Evolutionary conservation across 2,113 vertebrate species (phyloP), one percentile per base, ranked within the genome.

Genomic region (Psammodynastes pulverulentus): DNA sequence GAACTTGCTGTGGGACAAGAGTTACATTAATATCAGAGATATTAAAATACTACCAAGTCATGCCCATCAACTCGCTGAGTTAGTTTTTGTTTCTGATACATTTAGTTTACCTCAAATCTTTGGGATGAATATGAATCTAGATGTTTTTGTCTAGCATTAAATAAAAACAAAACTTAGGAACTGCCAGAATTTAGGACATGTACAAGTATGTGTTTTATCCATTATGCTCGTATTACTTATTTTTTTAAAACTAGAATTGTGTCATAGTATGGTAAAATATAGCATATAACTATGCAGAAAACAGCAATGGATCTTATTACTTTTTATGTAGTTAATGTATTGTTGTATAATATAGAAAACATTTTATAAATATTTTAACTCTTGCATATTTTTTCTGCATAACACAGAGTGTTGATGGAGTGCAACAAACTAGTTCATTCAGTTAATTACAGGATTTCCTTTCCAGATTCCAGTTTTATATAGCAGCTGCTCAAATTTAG

Each of bases 401-500:
- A 24, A 7, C 12, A 1, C 0, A 89, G 54, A 86, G 46, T 10
- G 0, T 1, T 85, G n/a, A 58, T 52, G 12, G 6, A 88, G 10
- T 85, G 5, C 17, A 84, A 84, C 39, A 91, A 88, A 23, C 2
- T 92, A 4, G 72, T 92, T 51, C 87, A 7, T 52, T 91, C 52
- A 95, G 87, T 96, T 94, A 94, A 90, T 56, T 94, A 58, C 89
- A 92, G 58, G 53, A 90, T 94, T 94, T 88, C 24, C 1, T 0
- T 96, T 96, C 95, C 93, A 94, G 89, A 95, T 84, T 94, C 95
- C 86, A 93, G 90, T 94, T 90, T 79, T 19, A 15, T 85, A 84
- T 86, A 97, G 95, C 96, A 97, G 95, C 95, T 97, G 96, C 93
- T 97, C 90, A 88, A 94, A 90, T 96, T 97, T 96, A 96, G 93